A percentile compares a stretch with the other conserved stretches of the same genome.
phyloP scores from a whole-genome alignment of 2,797 vertebrate species.

The Enteromius fasciolatus region DNA sequence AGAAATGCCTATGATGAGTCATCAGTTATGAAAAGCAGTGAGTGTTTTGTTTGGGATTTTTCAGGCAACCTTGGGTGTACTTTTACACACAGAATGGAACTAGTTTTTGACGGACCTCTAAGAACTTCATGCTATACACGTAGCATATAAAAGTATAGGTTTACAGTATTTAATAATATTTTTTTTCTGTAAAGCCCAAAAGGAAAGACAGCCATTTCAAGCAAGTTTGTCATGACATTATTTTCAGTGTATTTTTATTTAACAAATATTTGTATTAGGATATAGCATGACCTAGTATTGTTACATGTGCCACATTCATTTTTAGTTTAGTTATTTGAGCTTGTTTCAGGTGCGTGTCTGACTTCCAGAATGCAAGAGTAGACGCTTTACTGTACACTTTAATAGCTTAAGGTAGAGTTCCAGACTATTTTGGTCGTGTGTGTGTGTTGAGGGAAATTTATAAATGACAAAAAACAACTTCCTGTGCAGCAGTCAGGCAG shows the following conservation, averaged over 20 bases:
- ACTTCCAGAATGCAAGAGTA: slow-evolving; percentile 20
- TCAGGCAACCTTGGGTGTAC: neutral
- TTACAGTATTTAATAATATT: too few species aligned
- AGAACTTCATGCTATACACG: neutral
- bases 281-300: neutral
- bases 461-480: slow-evolving; percentile 66
- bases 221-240: neutral
- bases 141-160: neutral
- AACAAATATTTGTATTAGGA: neutral
- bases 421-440: slow-evolving; percentile 26
- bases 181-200: neutral
- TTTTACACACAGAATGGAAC: neutral
- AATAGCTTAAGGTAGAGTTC: neutral
- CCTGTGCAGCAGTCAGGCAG: slow-evolving; percentile 60
- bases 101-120: neutral
- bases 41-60: neutral
- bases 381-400: neutral
- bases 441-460: neutral
- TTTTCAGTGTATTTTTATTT: too few species aligned
- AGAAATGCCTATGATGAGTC: slow-evolving; percentile 22
- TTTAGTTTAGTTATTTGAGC: neutral
- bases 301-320: neutral
- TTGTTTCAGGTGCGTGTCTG: neutral
- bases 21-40: neutral
- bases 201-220: neutral